Base-by-base conservation (phyloP, 2,113 vertebrate species). In the Platichthys stellatus region DNA sequence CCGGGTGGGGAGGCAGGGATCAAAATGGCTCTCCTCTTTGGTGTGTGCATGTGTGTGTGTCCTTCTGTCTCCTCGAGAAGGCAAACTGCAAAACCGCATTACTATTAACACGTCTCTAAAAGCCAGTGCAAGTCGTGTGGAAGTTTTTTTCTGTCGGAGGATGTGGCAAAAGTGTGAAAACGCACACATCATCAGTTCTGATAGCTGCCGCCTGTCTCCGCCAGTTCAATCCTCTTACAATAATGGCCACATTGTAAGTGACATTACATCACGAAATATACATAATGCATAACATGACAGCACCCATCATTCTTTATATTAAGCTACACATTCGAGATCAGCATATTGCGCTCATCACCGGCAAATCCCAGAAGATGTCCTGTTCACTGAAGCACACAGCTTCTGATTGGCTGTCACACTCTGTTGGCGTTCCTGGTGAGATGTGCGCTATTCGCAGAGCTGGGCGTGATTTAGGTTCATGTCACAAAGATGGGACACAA, bases 381-480 rank as follows among this genome's bases (percentile, higher is more conserved):
- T 78, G 85, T 65, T 84, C 74, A 80, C n/a, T 73, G 74, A 70
- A 61, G 85, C 79, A 80, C 66, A 74, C 76, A 11, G 61, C 43
- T 86, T 84, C 72, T 91, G 88, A 91, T 86, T 87, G 84, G 83
- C 84, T 90, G 86, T 88, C 83, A 86, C 80, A 74, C 74, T 31
- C 84, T 60, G 69, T 66, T 60, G 75, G 56, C 80, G 80, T 24
- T 76, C 62, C 28, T 2, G 24, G 26, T 38, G 72, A 80, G 73
- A 86, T 8, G 79, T 66, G 63, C 47, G 71, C 81, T 82, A 75
- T 79, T 83, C 62, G 72, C 73, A 75, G 81, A 80, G 31, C 65
- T 15, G 73, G 72, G 69, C 12, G 38, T 78, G 77, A 76, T 80
- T 51, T 17, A 76, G 67, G 71, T 38, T 24, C 63, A 76, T 56